Base-by-base conservation (phyloP, 2,113 vertebrate species). In the Melanerpes formicivorus region DNA sequence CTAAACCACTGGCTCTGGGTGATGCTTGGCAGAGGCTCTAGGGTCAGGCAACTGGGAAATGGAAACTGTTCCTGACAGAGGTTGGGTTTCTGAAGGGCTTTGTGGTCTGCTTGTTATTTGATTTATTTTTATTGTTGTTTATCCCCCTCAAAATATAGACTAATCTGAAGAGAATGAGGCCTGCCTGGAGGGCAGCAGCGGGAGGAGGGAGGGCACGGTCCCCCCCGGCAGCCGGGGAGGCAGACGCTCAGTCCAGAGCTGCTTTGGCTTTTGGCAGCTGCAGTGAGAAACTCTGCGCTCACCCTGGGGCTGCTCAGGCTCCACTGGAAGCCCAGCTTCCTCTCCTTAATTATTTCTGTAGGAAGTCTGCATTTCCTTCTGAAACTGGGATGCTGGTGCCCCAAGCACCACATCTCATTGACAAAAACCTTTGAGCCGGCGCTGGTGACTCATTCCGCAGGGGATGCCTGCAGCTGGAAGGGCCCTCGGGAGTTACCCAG, bases 11-110 rank as follows among this genome's bases (percentile, higher is more conserved):
- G 50, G 46, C 56, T 90, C 64, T 83, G 13, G 29, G 79, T 70
- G 90, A 56, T 10, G 60, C 78, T 78, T 95, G 93, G 95, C 76
- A 12, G 37, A 30, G 3, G 1, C 10, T 80, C 64, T 29, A 48
- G 88, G 85, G 88, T 94, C 77, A 93, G 30, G 83, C 62, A 84
- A 88, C 32, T 88, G 92, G 92, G 92, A 95, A 96, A 93, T 91
- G 58, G 65, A 80, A 91, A 90, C 80, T 83, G 69, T 93, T 85
- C 82, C 76, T 78, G 58, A 84, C 93, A 94, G 93, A 83, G 46
- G 60, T 48, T 85, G 42, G 65, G 91, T 93, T 83, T 62, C 42
- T 85, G 27, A 71, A 34, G 11, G 11, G 11, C 5, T 9, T 88
- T 32, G 56, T 58, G 50, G 50, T 30, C 30, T 58, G 56, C 16